Evolutionary conservation across 1,140 invertebrate genomes (phyloP), one percentile per base, ranked within the genome.

Genomic region (Drosophila jambulina): DNA sequence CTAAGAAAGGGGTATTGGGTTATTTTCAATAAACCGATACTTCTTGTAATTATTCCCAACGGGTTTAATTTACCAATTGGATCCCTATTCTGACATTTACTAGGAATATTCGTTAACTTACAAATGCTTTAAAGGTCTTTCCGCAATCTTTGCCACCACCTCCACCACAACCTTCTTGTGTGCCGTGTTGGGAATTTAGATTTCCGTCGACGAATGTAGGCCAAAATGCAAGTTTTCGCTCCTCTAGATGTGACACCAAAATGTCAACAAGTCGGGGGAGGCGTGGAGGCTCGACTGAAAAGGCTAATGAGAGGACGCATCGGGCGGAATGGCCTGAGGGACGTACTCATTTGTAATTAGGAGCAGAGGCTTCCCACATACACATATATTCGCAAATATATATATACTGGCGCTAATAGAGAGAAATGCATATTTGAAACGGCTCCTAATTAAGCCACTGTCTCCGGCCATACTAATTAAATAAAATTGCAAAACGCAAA

Each of bases 271-370:
- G 82, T 62, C n/a, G 69, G 27, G 64, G 53, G 23, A 36, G 69
- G 53, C 68, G 54, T 78, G 71, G 58, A 78, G 77, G 59, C 60
- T 59, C 45, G 49, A 53, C 71, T 74, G 77, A 86, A 86, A 88
- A 80, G 84, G 83, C 83, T 87, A 87, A 87, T 87, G 83, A 87
- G 83, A 51, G 83, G 65, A 63, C 56, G 80, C 82, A 85, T 82
- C 64, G 71, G 75, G 84, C 84, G 83, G 84, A 84, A 87, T 78
- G 54, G 85, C 83, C 77, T 60, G 64, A 64, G 84, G 84, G 64
- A 88, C 48, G 49, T 43, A 59, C 75, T 78, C 56, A 65, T 67
- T 83, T 64, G 64, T 87, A 87, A 87, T 87, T 87, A 87, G 70
- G 80, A 88, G 80, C 80, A 71, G 51, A 75, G 72, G 67, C 51